Evolutionary conservation across 2,888 invertebrate species (phyloP), one percentile per base, ranked within the genome.

Genomic region (Mongoloraphidia duomilia): DNA sequence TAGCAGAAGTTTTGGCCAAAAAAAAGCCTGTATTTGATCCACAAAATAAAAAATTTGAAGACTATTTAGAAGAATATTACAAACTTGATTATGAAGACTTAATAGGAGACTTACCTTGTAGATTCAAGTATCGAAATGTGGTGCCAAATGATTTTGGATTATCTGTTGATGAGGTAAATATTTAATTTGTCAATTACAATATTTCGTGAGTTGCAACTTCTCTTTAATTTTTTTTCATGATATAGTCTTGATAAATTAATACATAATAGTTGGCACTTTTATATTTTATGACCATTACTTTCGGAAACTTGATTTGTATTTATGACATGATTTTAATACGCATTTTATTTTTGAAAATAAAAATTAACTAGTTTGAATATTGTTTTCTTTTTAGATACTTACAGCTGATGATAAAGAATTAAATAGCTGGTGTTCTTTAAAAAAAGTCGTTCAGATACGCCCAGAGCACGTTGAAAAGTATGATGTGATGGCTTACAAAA

Each of bases 61-160:
- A 93, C 58, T 94, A 94, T 62, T 80, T 94, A 63, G 91, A 96
- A 59, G 94, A 96, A 65, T 96, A 95, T 65, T 96, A 96, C 63
- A 81, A 85, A 59, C 72, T 96, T 63, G 92, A 96, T 66, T 97
- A 88, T 65, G 97, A 97, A 63, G 97, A 98, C 66, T 79, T 96
- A 46, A 84, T 97, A 44, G 95, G 83, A 0, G 93, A 95, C 62
- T 66, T 86, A 57, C 92, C 92, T 0, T 94, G 93, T 52, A 74
- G 89, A 57, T 98, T 95, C 67, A 93, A 91, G 62, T 98, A 98
- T 63, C 75, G 93, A 34, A 77, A 88, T 63, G 93, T 89, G 0
- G 74, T 82, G 39, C 84, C 93, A 0, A 96, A 96, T 65, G 82
- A 85, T 67, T 98, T 86, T 68, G 98, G 98, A 1, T 72, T 98